Percentiles rank a stretch among this genome's conserved stretches.
Conservation (phyloP, 2,888 invertebrate genomes). For the Silvanus unidentatus region DNA sequence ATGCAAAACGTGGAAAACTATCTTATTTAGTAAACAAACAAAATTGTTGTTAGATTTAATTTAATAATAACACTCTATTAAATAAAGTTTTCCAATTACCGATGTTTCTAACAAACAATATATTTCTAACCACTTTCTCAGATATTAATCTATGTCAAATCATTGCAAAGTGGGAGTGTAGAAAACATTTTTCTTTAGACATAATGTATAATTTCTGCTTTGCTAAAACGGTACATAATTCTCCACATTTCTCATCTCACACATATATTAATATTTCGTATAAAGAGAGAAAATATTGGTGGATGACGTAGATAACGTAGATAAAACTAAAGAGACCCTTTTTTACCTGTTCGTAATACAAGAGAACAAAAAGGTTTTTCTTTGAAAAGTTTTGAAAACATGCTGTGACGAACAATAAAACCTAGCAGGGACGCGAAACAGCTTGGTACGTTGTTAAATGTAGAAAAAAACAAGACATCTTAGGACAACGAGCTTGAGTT, state of each 20-base stretch:
- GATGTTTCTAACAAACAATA: background rate
- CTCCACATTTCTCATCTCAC: no score
- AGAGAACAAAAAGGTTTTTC: background rate
- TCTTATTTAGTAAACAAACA: no score
- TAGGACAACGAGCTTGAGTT: conserved; percentile 10
- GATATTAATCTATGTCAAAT: conserved; percentile 3
- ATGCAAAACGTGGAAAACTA: no score
- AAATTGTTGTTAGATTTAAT: no score
- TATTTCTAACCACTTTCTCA: conserved; percentile 2
- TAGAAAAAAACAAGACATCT: background rate
- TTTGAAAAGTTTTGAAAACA: background rate
- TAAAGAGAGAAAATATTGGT: no score
- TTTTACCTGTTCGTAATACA: conserved; percentile 2
- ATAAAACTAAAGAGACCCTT: background rate
- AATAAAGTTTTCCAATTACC: no score
- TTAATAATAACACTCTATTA: no score
- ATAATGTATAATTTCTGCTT: no score
- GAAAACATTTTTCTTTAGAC: no score
- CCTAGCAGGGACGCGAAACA: conserved; percentile 5
- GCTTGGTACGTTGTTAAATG: background rate
- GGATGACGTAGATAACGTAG: no score
- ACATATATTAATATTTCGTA: no score
- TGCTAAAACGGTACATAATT: no score
- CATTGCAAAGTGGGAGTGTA: background rate
- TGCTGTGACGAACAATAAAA: conserved; percentile 4